Conservation (phyloP, 37 sponge, comb jelly and placozoan species). For the Oopsacas minuta region DNA sequence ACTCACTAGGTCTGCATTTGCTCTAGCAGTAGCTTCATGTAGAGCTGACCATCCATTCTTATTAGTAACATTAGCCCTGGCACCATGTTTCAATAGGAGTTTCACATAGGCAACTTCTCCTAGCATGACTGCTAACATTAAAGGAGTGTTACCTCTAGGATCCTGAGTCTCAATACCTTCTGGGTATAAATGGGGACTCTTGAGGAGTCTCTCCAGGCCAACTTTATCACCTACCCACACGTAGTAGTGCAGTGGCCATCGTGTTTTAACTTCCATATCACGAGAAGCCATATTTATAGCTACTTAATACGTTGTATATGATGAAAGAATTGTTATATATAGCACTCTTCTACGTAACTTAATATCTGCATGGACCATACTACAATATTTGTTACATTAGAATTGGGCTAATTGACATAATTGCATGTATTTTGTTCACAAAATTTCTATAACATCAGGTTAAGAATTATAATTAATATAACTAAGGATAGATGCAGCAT, state of each 20-base stretch:
- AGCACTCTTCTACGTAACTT: too few species aligned
- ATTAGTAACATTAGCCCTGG: constrained; percentile 55
- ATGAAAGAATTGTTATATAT: too few species aligned
- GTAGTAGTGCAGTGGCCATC: constrained; percentile 70
- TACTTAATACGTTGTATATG: too few species aligned
- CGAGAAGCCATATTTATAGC: constrained; percentile 5
- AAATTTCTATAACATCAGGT: too few species aligned
- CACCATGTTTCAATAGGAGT: constrained; percentile 53
- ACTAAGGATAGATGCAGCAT: too few species aligned
- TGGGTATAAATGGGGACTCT: neutral
- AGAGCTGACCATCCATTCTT: constrained; percentile 52
- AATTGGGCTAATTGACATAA: too few species aligned
- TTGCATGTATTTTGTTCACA: too few species aligned
- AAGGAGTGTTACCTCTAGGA: constrained; percentile 76
- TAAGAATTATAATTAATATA: too few species aligned
- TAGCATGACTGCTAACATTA: constrained; percentile 63
- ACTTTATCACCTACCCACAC: constrained; percentile 49
- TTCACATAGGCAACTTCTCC: constrained; percentile 33
- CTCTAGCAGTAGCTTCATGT: constrained; percentile 1
- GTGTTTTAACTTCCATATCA: constrained; percentile 19
- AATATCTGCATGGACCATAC: too few species aligned
- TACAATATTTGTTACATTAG: too few species aligned
- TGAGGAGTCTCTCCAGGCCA: constrained; percentile 27
- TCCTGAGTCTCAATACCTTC: constrained; percentile 44
- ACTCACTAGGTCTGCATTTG: neutral